Evolutionary conservation across 2,797 vertebrate genomes (phyloP).

Genomic region (Pangasius macronema): DNA sequence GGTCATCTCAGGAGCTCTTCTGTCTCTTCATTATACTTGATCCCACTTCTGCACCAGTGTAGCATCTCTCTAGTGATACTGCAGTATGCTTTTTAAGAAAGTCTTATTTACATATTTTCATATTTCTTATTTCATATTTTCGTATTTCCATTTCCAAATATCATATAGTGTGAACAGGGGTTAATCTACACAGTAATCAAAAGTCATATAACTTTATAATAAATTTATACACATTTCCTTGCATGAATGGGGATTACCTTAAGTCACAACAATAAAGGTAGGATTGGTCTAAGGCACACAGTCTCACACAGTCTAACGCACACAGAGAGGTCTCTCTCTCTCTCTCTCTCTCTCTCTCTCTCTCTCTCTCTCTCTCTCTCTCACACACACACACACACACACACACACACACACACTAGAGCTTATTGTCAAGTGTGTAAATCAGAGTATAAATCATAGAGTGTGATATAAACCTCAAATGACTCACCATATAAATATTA

Average conservation of each 20-base stretch:
- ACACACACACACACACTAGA: neutral
- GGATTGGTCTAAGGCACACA: neutral
- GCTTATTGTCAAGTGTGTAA: neutral
- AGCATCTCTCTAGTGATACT: neutral
- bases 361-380: neutral
- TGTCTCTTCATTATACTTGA: neutral
- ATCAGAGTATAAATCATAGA: neutral
- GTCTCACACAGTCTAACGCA: neutral
- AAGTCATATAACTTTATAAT: neutral
- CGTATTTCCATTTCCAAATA: neutral
- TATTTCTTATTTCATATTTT: too few relatives aligned
- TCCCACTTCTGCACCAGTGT: neutral
- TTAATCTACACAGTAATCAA: neutral
- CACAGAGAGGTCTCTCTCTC: neutral
- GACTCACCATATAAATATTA: neutral
- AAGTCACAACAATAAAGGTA: neutral
- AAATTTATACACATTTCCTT: neutral
- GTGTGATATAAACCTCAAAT: constrained; percentile 6
- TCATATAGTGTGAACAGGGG: neutral
- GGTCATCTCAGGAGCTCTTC: neutral
- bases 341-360: neutral
- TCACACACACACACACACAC: too few relatives aligned
- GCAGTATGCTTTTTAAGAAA: neutral
- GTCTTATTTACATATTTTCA: neutral
- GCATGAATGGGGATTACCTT: neutral